Base-by-base conservation (phyloP, 2,113 vertebrate species). In the Mystacornis crossleyi region DNA sequence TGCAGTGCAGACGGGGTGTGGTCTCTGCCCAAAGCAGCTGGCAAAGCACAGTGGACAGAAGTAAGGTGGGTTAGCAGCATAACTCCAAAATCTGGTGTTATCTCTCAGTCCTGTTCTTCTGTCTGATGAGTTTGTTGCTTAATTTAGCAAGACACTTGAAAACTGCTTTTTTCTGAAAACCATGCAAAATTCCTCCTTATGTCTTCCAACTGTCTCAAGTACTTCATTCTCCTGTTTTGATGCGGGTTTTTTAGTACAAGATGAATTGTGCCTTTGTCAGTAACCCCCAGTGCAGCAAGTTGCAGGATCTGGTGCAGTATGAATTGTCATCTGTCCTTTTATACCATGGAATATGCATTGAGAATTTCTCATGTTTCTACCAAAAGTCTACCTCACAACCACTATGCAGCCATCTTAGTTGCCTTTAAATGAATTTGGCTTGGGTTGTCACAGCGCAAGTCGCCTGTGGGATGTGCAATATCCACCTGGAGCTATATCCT, bases 381-480 rank as follows among this genome's bases (percentile, higher is more conserved):
- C 81, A 40, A 21, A 57, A 70, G 25, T 65, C 54, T 57, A 6
- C 54, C 14, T 64, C 50, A 18, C 23, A 53, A 18, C 36, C 18
- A 12, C 38, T 20, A 3, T 14, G 36, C 43, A 74, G 29, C 51
- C 69, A 0, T 29, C 55, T 36, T 67, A 51, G 10, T 33, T 62
- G 38, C 34, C 38, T 67, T 12, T 24, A 29, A 73, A 26, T 45
- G 51, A 70, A 36, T 83, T 81, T 86, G 43, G 28, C 33, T 58
- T 62, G 50, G 29, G 14, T 62, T 71, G n/a, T 89, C 26, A 7
- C 33, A 48, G 66, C 24, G 19, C 40, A 54, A 12, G 40, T 50
- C 1, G 0, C 36, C 36, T 47, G 54, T 0, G 3, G 19, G 58
- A 29, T 5, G 34, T 13, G 11, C n/a, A 26, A n/a, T 47, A 31